Evolutionary conservation across 1,140 invertebrate genomes (phyloP).

Genomic region (Orchesella cincta): DNA sequence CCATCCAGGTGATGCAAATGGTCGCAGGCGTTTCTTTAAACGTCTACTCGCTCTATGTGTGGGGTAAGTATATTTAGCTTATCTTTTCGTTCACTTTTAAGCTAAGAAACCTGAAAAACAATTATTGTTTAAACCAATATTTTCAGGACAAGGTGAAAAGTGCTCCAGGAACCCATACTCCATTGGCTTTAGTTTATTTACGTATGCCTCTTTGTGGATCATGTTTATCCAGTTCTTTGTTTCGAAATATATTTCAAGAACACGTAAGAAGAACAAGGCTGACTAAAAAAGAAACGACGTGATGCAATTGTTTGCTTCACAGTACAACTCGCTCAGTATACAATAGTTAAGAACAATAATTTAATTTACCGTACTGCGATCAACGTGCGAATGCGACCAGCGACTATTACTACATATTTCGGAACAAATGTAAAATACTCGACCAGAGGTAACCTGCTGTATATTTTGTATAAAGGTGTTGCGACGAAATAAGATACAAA

Average conservation of each 20-base stretch:
- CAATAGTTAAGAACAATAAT: no score
- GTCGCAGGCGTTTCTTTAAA: slow-evolving; percentile 30
- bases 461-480: no score
- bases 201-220: slow-evolving; percentile 10
- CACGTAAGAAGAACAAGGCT: slow-evolving; percentile 15
- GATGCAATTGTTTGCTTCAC: neutral
- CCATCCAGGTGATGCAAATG: slow-evolving; percentile 37
- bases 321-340: no score
- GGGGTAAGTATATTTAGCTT: slow-evolving; percentile 26
- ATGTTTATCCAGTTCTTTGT: slow-evolving; percentile 24
- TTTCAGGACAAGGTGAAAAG: neutral
- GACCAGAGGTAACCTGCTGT: no score
- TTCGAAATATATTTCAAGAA: slow-evolving; percentile 23
- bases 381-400: no score
- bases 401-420: no score
- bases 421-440: no score
- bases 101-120: neutral
- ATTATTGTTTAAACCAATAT: neutral
- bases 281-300: neutral
- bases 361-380: no score
- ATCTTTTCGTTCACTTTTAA: neutral
- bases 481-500: no score
- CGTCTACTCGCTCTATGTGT: slow-evolving; percentile 31
- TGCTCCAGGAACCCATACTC: slow-evolving; percentile 15
- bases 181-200: neutral